Evolutionary conservation across 2,113 vertebrate genomes (phyloP).

Genomic region (Rhombomys opimus): DNA sequence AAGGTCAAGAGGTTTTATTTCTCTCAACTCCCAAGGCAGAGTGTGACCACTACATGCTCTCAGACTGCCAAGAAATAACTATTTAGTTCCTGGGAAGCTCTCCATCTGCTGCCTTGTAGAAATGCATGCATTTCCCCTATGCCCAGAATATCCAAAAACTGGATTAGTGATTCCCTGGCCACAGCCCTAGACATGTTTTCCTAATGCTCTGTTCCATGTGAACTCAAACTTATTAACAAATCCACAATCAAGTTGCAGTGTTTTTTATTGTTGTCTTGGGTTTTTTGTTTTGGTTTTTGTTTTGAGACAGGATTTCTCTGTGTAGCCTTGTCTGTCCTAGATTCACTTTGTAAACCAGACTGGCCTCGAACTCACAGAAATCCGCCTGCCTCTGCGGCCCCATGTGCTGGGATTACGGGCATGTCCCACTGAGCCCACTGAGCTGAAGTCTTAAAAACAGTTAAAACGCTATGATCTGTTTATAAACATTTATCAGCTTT

Average conservation of each 20-base stretch:
- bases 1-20: conserved; percentile 32
- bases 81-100: conserved; percentile 56
- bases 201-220: background rate
- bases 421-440: no score
- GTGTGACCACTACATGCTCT: conserved; percentile 44
- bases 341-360: no score
- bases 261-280: no score
- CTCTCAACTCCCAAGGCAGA: conserved; percentile 49
- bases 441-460: background rate
- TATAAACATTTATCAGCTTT: background rate
- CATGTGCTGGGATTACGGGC: no score
- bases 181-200: conserved; percentile 46
- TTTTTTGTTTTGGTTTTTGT: no score
- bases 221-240: conserved; percentile 7
- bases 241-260: background rate
- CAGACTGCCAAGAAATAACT: conserved; percentile 61
- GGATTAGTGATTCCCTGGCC: conserved; percentile 9
- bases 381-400: no score
- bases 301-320: no score
- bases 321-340: no score
- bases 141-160: conserved; percentile 14
- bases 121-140: conserved; percentile 56
- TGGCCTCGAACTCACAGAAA: no score
- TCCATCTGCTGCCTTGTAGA: conserved; percentile 59
- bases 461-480: background rate